Percentiles rank a stretch among this genome's conserved stretches.
phyloP scores from a whole-genome alignment of 2,797 vertebrate genomes.

The Sebastes trivittatus region DNA sequence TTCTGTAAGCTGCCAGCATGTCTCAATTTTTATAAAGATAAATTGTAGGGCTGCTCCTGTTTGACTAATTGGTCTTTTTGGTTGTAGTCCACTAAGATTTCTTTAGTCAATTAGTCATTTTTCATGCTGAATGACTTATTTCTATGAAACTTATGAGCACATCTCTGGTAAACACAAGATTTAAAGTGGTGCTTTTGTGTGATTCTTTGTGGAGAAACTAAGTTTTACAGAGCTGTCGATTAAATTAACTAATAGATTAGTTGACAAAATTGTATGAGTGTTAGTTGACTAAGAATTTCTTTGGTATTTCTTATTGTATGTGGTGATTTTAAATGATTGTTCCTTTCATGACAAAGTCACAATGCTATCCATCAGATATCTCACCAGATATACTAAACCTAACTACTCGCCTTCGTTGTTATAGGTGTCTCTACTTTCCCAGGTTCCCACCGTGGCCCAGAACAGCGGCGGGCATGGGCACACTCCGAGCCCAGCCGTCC shows the following conservation, averaged over 20 bases:
- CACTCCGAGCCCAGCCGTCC: slow-evolving; percentile 85
- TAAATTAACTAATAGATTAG: too few species aligned
- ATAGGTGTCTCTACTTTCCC: slow-evolving; percentile 4
- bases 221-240: too few species aligned
- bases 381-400: not conserved
- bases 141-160: too few species aligned
- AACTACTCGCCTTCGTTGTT: not conserved
- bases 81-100: too few species aligned
- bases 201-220: too few species aligned
- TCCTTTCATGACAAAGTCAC: not conserved
- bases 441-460: slow-evolving; percentile 93
- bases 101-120: too few species aligned
- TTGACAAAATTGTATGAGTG: too few species aligned
- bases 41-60: not conserved
- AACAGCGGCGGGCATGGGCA: slow-evolving; percentile 91
- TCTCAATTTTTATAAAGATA: not conserved
- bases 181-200: too few species aligned
- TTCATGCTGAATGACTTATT: too few species aligned
- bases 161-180: too few species aligned
- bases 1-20: not conserved
- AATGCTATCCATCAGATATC: not conserved
- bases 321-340: not conserved
- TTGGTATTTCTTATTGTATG: not conserved
- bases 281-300: too few species aligned
- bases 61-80: too few species aligned